Conservation (phyloP, 2,113 vertebrate species). For the Pterocles burchelli region DNA sequence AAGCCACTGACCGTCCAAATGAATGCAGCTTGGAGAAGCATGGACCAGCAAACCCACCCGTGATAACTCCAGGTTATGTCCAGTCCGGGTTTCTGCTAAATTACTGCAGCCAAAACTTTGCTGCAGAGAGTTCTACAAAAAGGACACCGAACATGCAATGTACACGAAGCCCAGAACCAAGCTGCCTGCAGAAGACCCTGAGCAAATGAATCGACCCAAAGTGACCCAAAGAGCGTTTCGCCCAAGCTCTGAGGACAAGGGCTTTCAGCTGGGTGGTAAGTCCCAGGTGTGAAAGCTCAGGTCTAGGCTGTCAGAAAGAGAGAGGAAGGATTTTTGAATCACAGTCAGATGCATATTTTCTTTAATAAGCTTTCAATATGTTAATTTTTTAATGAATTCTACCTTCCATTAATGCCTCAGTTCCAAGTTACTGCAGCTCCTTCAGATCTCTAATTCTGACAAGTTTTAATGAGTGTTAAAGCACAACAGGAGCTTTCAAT, state of each 20-base stretch:
- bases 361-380: background rate
- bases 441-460: background rate
- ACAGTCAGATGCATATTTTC: background rate
- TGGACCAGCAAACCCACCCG: background rate
- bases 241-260: background rate
- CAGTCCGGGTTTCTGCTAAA: background rate
- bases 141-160: background rate
- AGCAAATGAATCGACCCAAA: background rate
- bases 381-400: background rate
- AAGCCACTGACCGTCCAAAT: background rate
- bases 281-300: background rate
- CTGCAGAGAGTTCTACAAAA: background rate
- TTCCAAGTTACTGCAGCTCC: background rate
- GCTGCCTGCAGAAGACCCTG: background rate
- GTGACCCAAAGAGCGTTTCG: background rate
- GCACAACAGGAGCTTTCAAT: background rate
- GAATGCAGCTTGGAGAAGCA: background rate
- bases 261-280: background rate
- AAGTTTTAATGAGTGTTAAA: background rate
- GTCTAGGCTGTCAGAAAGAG: background rate
- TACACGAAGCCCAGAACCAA: fast-evolving
- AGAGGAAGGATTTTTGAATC: background rate
- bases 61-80: background rate
- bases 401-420: background rate
- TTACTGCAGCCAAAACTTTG: background rate